Evolutionary conservation across 2,113 vertebrate species (phyloP).

Genomic region (Spizaetus ornatus): DNA sequence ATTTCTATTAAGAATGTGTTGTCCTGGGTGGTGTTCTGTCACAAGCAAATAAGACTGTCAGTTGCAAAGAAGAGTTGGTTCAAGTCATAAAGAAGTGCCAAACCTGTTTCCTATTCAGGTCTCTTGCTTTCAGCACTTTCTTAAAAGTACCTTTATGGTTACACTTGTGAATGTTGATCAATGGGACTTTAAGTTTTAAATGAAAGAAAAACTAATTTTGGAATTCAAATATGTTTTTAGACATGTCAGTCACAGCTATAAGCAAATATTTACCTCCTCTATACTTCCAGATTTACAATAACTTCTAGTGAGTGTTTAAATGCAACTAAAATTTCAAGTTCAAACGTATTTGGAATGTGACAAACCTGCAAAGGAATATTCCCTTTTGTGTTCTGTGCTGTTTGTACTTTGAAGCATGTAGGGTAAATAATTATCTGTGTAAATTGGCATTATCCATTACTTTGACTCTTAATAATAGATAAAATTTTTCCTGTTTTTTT

Average conservation of each 20-base stretch:
- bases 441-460: not conserved
- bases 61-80: not conserved
- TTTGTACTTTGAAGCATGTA: not conserved
- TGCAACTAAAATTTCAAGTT: not conserved
- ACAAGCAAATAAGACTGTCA: not conserved
- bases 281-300: not conserved
- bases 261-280: not conserved
- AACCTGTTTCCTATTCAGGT: not conserved
- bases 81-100: not conserved
- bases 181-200: not conserved
- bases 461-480: not conserved
- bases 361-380: not conserved
- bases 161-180: not conserved
- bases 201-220: not conserved
- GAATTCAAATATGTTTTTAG: not conserved
- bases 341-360: not conserved
- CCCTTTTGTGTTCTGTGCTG: not conserved
- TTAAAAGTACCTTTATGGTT: not conserved
- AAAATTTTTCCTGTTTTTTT: not conserved
- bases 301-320: not conserved
- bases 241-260: not conserved
- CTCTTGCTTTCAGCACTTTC: not conserved
- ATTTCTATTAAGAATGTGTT: not conserved
- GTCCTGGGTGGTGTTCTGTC: not conserved
- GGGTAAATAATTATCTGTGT: not conserved